Conservation (phyloP, 2,113 vertebrate species). For the Stegostoma tigrinum region DNA sequence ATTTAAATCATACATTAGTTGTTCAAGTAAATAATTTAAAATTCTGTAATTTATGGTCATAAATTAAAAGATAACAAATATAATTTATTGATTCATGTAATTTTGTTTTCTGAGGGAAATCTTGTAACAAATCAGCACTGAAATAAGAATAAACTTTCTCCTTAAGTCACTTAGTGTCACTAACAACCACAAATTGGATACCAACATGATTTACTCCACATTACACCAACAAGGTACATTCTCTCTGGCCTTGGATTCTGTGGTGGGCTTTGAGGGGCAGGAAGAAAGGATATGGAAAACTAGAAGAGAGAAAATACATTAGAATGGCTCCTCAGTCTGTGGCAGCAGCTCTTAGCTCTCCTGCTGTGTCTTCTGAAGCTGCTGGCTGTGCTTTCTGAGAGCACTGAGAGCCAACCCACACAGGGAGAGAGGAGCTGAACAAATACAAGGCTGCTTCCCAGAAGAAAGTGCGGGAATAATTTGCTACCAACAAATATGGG, state of each 20-base stretch:
- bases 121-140: neutral
- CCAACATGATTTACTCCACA: neutral
- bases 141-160: neutral
- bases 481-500: neutral
- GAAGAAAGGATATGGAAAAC: too few species aligned
- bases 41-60: neutral
- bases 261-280: neutral
- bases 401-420: neutral
- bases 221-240: neutral
- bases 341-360: neutral
- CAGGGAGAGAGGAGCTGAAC: neutral
- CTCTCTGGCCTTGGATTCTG: neutral
- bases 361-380: neutral
- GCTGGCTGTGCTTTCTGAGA: neutral
- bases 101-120: neutral
- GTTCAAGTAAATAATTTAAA: neutral
- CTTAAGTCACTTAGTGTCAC: neutral
- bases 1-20: neutral
- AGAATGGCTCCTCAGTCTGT: neutral
- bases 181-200: neutral
- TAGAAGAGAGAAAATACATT: neutral
- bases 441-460: neutral
- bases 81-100: neutral
- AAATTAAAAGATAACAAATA: constrained; percentile 14
- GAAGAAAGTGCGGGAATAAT: too few species aligned